Conservation (phyloP, 2,888 invertebrate genomes). For the Platycheirus rosarum region DNA sequence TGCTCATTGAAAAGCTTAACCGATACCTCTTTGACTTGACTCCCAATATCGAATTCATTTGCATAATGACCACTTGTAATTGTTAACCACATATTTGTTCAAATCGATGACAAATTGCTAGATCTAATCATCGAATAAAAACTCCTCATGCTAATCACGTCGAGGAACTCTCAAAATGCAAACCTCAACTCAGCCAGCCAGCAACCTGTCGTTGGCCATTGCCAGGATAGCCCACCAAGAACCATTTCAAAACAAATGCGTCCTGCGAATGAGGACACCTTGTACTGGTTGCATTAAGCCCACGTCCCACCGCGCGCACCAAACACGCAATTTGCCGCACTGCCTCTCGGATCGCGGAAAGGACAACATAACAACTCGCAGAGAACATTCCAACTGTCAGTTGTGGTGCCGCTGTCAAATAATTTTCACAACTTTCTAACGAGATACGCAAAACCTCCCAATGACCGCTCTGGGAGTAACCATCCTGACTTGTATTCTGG, state of each 20-base stretch:
- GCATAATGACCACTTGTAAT: no score
- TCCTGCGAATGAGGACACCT: conserved; percentile 44
- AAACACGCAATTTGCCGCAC: conserved; percentile 58
- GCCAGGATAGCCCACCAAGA: conserved; percentile 54
- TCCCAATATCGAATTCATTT: no score
- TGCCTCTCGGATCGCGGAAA: no score
- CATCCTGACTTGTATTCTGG: conserved; percentile 9
- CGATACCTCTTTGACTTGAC: no score
- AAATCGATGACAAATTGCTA: conserved; percentile 13
- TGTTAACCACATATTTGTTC: conserved; percentile 6
- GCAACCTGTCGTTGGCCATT: not conserved
- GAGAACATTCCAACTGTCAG: conserved; percentile 61
- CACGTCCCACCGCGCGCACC: conserved; percentile 8
- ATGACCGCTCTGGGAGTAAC: conserved; percentile 35
- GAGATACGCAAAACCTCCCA: conserved; percentile 39
- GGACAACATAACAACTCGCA: conserved; percentile 45
- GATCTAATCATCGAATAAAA: not conserved
- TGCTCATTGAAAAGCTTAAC: no score
- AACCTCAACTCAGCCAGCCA: not conserved
- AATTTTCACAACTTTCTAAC: conserved; percentile 69
- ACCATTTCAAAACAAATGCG: conserved; percentile 32
- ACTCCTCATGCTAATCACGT: conserved; percentile 22
- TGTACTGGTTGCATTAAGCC: conserved; percentile 35
- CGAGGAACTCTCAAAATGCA: conserved; percentile 4
- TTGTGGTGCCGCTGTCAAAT: conserved; percentile 71